Evolutionary conservation across 2,113 vertebrate species (phyloP).

Genomic region (Campylorhamphus procurvoides): DNA sequence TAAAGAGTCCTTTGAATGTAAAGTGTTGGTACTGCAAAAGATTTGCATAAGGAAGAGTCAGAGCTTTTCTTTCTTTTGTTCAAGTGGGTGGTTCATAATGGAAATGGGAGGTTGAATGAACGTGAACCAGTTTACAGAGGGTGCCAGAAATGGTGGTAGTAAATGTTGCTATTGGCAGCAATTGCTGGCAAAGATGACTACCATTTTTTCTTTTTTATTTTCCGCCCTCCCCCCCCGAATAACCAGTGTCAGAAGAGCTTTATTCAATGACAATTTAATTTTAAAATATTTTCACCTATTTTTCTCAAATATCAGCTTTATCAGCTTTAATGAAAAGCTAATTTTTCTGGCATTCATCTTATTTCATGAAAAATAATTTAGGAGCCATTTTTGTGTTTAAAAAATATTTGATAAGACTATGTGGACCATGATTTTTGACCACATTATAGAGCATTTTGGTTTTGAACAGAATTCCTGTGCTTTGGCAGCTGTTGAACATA

Average conservation of each 20-base stretch:
- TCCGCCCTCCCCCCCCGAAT: not conserved
- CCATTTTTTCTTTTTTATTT: not conserved
- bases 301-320: not conserved
- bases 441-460: too few relatives aligned
- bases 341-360: not conserved
- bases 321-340: not conserved
- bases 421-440: not conserved
- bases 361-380: not conserved
- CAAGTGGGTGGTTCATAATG: not conserved
- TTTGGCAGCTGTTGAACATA: not conserved
- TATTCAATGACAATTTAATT: not conserved
- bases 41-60: not conserved
- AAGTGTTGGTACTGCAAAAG: not conserved
- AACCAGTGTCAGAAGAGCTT: not conserved
- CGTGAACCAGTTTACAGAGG: accelerated
- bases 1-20: not conserved
- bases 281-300: not conserved
- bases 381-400: not conserved
- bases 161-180: not conserved
- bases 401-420: not conserved
- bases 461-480: not conserved
- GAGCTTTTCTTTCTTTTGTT: not conserved
- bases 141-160: not conserved
- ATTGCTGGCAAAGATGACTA: not conserved
- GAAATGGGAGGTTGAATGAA: not conserved